Evolutionary conservation across 2,113 vertebrate genomes (phyloP).

Genomic region (Alligator sinensis): DNA sequence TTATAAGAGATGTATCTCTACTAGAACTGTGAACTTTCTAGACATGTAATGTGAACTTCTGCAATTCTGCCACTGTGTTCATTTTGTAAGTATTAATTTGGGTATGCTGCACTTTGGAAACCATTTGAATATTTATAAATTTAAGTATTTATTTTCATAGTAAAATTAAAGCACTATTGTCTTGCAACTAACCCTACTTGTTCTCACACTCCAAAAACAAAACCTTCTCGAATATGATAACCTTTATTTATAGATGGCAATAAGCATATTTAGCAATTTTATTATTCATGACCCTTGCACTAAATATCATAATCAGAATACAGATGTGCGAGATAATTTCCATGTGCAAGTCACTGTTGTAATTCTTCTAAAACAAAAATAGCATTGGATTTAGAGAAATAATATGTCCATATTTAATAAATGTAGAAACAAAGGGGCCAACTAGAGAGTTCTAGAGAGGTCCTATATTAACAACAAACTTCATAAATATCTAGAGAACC

Average conservation of each 20-base stretch:
- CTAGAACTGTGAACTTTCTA: constrained; percentile 45
- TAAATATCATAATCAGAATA: constrained; percentile 85
- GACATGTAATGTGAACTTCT: not conserved
- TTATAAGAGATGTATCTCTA: not conserved
- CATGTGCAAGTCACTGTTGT: constrained; percentile 74
- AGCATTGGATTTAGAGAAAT: constrained; percentile 77
- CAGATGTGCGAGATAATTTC: constrained; percentile 80
- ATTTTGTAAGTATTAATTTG: constrained; percentile 56
- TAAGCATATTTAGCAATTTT: constrained; percentile 84
- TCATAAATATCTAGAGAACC: constrained; percentile 49
- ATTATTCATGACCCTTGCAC: constrained; percentile 86
- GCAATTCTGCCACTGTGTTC: constrained; percentile 34
- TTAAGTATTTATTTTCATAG: constrained; percentile 84
- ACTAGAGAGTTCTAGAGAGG: constrained; percentile 20
- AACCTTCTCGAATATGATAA: constrained; percentile 76
- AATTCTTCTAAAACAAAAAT: constrained; percentile 81
- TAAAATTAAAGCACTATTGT: constrained; percentile 84
- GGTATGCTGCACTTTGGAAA: constrained; percentile 58
- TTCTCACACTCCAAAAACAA: constrained; percentile 76
- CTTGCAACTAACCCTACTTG: constrained; percentile 80
- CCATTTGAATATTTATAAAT: constrained; percentile 83
- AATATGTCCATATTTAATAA: constrained; percentile 70
- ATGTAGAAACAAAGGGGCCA: constrained; percentile 55
- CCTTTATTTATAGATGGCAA: constrained; percentile 86
- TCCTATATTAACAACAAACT: constrained; percentile 30